Conservation (phyloP, 2,113 vertebrate species). For the Ictalurus furcatus region DNA sequence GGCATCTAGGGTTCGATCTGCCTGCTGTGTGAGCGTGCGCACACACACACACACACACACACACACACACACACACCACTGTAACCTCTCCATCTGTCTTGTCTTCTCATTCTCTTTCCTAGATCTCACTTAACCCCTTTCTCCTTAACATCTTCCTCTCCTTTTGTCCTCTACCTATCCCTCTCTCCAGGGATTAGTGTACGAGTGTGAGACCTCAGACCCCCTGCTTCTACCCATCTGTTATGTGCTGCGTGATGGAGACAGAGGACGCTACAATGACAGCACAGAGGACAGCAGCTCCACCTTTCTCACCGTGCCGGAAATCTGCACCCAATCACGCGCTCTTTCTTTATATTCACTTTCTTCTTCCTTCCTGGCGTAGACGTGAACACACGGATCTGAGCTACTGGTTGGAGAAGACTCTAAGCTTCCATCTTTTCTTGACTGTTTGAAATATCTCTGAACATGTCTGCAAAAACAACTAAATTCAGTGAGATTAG, state of each 20-base stretch:
- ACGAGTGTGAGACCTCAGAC: neutral
- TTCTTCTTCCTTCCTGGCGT: neutral
- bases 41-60: neutral
- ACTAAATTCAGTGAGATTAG: neutral
- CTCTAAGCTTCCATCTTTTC: neutral
- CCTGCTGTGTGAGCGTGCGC: too few species aligned
- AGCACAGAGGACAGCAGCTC: constrained; percentile 4
- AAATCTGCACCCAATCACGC: neutral
- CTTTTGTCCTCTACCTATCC: neutral
- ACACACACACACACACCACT: neutral
- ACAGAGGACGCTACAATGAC: constrained; percentile 30
- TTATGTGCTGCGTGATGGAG: neutral
- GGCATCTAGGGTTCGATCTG: neutral
- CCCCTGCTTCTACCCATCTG: constrained; percentile 20
- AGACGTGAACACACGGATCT: neutral
- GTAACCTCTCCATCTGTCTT: neutral
- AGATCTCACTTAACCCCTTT: neutral
- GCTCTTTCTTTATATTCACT: neutral
- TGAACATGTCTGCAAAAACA: neutral
- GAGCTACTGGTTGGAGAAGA: neutral
- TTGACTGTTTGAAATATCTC: neutral
- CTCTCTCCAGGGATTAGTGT: constrained; percentile 17
- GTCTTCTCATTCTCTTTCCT: neutral
- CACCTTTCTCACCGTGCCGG: neutral
- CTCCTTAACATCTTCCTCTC: neutral